phyloP scores from a whole-genome alignment of 2,797 vertebrate genomes.

The Gobionotothen gibberifrons region DNA sequence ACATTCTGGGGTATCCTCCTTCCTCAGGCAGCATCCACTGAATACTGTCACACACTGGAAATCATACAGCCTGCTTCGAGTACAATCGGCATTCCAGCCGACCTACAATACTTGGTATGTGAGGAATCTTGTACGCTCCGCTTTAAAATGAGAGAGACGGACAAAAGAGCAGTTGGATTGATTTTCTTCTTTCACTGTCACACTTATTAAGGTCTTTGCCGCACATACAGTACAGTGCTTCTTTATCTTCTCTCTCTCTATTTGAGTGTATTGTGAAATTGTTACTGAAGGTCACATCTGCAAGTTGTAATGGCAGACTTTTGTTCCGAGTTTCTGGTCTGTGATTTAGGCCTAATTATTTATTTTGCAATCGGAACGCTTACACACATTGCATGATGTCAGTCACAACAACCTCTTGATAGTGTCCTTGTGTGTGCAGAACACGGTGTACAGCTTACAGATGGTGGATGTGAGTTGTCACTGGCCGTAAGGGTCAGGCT shows the following conservation, averaged over 20 bases:
- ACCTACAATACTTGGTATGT: constrained; percentile 72
- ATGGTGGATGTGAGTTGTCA: constrained; percentile 30
- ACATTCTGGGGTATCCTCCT: constrained; percentile 68
- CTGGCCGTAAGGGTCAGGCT: constrained; percentile 19
- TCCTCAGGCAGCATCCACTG: constrained; percentile 56
- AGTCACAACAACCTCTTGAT: constrained; percentile 2
- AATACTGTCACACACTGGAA: constrained; percentile 68
- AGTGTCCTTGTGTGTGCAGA: constrained; percentile 17
- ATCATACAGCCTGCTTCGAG: constrained; percentile 58
- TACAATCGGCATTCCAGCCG: constrained; percentile 75
- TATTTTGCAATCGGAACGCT: background rate
- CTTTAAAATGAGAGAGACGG: constrained; percentile 47
- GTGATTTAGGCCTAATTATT: constrained; percentile 22
- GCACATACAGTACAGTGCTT: constrained; percentile 60
- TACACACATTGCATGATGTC: constrained; percentile 1
- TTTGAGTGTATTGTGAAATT: constrained; percentile 54
- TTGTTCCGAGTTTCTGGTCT: constrained; percentile 19
- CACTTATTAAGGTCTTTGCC: constrained; percentile 60
- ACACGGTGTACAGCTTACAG: constrained; percentile 23
- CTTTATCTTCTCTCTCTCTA: constrained; percentile 54
- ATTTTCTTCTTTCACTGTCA: constrained; percentile 64
- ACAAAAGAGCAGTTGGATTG: constrained; percentile 71
- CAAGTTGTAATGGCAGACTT: constrained; percentile 37
- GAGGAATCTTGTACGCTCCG: constrained; percentile 70
- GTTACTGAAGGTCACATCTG: constrained; percentile 65